Conservation (phyloP, 2,888 invertebrate genomes). For the Congeria kusceri region DNA sequence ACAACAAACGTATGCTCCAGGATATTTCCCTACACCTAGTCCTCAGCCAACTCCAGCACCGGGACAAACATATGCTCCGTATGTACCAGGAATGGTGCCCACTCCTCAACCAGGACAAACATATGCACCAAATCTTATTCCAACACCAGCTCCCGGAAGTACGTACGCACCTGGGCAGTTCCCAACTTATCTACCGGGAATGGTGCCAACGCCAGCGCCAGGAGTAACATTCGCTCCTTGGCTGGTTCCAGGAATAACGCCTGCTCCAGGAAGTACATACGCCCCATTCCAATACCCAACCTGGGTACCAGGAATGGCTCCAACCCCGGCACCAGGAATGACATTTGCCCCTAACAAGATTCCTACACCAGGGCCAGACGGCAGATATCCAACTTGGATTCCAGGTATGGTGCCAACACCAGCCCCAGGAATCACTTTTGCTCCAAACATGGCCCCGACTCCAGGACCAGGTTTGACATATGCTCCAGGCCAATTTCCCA, state of each 20-base stretch:
- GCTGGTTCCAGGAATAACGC: conserved; percentile 44
- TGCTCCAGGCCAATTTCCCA: conserved; percentile 58
- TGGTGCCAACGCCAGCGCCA: conserved; percentile 61
- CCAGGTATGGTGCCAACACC: conserved; percentile 69
- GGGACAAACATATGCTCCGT: conserved; percentile 48
- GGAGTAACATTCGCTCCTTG: conserved; percentile 51
- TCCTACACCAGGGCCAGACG: conserved; percentile 64
- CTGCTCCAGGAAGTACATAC: conserved; percentile 54
- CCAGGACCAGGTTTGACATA: conserved; percentile 55
- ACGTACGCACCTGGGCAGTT: conserved; percentile 63
- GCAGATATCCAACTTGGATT: conserved; percentile 65
- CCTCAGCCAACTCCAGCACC: conserved; percentile 60
- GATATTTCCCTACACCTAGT: conserved; percentile 42
- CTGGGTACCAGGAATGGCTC: conserved; percentile 39
- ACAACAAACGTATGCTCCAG: conserved; percentile 58
- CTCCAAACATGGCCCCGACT: conserved; percentile 63
- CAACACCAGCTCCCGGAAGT: conserved; percentile 55
- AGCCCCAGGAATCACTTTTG: conserved; percentile 63
- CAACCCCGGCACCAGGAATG: conserved; percentile 60
- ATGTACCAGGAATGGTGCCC: conserved; percentile 60
- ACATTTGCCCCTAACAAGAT: conserved; percentile 62
- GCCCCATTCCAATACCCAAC: conserved; percentile 50
- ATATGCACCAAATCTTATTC: conserved; percentile 50
- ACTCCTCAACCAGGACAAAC: conserved; percentile 62
- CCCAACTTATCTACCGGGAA: conserved; percentile 61